Percentiles rank a stretch among this genome's conserved stretches.
These are phyloP conservation scores for Zaprionus ornatus DNA, from an alignment of 1,140 invertebrate genomes.

Conservation along the genomic window DNA sequence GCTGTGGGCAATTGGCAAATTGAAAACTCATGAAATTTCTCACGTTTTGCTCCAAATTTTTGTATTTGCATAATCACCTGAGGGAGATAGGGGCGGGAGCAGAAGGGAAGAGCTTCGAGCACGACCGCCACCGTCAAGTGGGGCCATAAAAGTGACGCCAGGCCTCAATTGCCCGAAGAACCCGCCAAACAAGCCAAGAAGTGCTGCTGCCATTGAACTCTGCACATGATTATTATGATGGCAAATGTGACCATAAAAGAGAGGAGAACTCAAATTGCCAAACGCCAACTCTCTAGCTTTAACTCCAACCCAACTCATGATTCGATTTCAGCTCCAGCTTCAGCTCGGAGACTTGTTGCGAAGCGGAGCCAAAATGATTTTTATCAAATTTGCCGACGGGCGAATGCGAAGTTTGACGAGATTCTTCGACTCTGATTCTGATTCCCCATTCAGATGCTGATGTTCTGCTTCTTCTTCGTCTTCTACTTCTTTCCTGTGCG, in stretches of 20 bases:
- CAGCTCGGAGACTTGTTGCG: constrained; percentile 53
- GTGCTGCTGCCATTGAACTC: constrained; percentile 59
- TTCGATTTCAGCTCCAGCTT: background rate
- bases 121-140: background rate
- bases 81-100: background rate
- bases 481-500: constrained; percentile 32
- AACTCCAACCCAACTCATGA: constrained; percentile 1
- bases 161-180: constrained; percentile 16
- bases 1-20: constrained; percentile 59
- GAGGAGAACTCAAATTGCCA: constrained; percentile 17
- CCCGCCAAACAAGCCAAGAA: constrained; percentile 53
- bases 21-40: constrained; percentile 75
- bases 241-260: constrained; percentile 61
- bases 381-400: constrained; percentile 70
- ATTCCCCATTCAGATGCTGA: constrained; percentile 40
- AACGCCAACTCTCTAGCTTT: background rate
- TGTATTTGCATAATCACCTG: constrained; percentile 63
- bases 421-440: constrained; percentile 57
- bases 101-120: background rate
- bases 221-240: constrained; percentile 61
- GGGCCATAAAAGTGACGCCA: constrained; percentile 33
- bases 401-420: constrained; percentile 48
- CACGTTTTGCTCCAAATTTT: constrained; percentile 78
- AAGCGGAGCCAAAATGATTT: constrained; percentile 26
- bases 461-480: constrained; percentile 13